Conservation (phyloP, 2,797 vertebrate genomes). For the Okamejei kenojei region DNA sequence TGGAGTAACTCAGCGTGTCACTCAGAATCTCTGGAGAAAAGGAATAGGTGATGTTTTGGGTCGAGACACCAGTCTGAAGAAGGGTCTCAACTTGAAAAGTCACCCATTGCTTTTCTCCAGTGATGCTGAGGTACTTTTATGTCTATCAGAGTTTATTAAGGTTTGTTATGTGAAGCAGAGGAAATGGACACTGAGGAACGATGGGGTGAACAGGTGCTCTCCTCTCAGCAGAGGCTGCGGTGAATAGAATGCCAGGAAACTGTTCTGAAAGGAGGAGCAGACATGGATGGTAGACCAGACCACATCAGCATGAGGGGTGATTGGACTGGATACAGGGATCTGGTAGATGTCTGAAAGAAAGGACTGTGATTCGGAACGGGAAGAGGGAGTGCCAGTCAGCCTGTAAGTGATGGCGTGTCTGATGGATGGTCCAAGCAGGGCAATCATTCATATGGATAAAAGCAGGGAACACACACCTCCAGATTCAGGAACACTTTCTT, state of each 20-base stretch:
- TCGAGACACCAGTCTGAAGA: no score
- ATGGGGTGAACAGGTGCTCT: neutral
- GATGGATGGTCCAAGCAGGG: neutral
- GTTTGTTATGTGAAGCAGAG: neutral
- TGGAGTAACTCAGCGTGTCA: no score
- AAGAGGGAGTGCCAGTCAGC: neutral
- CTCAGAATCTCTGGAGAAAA: no score
- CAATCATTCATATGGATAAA: neutral
- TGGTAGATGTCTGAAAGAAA: neutral
- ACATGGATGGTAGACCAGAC: neutral
- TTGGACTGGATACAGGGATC: neutral
- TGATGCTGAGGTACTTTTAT: no score
- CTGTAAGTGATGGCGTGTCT: neutral
- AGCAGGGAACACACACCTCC: no score
- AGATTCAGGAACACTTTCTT: no score
- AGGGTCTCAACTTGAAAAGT: no score
- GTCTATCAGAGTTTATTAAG: neutral
- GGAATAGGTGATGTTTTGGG: no score
- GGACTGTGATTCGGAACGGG: neutral
- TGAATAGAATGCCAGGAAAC: neutral
- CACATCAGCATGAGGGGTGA: neutral
- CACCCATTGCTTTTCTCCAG: no score
- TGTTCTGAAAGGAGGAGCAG: neutral
- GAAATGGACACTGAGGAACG: neutral
- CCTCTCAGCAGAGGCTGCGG: neutral